phyloP scores from a whole-genome alignment of 2,888 invertebrate species.

The Leptinotarsa peninsularis region DNA sequence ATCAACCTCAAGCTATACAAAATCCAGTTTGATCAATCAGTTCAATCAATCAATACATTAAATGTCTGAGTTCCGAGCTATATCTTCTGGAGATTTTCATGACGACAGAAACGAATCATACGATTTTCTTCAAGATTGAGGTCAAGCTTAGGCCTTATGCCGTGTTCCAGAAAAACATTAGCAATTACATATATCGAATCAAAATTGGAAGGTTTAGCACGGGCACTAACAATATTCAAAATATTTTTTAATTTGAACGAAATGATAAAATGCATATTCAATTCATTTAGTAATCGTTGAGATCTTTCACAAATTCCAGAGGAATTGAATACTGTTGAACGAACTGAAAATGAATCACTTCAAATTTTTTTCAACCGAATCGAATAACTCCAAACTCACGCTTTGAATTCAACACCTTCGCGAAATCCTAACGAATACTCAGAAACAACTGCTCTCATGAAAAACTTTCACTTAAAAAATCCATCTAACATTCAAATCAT shows the following conservation, averaged over 20 bases:
- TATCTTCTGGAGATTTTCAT: constrained; percentile 10
- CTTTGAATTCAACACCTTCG: constrained; percentile 18
- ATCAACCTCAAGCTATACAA: not conserved
- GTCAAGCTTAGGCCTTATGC: not conserved
- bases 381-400: constrained; percentile 6
- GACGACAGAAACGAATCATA: constrained; percentile 4
- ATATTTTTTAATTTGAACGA: not conserved
- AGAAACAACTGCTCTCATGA: not conserved
- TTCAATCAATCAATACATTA: not conserved
- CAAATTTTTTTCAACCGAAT: not conserved
- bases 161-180: not conserved
- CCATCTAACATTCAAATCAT: not conserved
- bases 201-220: not conserved
- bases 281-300: constrained; percentile 1
- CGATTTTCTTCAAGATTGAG: constrained; percentile 10
- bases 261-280: not conserved
- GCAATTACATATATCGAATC: not conserved
- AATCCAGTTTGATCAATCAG: not conserved
- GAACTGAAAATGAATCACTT: not conserved
- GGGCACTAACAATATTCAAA: constrained; percentile 10
- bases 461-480: not conserved
- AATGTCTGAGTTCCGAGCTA: not conserved
- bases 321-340: not conserved
- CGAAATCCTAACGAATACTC: not conserved
- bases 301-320: not conserved